Percentiles rank a stretch among this genome's conserved stretches.
These are phyloP conservation scores for Clepsis dumicolana DNA, from an alignment of 2,888 invertebrate species.

Conservation along the genomic window DNA sequence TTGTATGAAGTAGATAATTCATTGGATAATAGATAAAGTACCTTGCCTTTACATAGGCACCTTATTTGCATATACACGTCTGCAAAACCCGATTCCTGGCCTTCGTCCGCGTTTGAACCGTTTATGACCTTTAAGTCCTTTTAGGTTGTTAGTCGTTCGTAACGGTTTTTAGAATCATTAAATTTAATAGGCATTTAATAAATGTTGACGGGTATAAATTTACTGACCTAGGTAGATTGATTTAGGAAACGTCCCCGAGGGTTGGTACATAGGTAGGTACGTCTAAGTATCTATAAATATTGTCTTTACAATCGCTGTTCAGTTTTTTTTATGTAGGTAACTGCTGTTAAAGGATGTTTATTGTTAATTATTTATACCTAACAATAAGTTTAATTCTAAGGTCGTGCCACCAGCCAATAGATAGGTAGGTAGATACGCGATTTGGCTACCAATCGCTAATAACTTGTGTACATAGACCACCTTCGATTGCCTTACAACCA, in stretches of 20 bases:
- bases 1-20: slow-evolving; percentile 30
- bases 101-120: slow-evolving; percentile 17
- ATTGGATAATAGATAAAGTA: slow-evolving; percentile 27
- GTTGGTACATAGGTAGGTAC: background rate
- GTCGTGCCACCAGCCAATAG: background rate
- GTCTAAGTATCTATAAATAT: background rate
- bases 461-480: background rate
- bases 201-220: background rate
- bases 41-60: slow-evolving; percentile 6
- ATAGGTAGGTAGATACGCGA: background rate
- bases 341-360: too few species aligned
- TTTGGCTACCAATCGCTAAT: background rate
- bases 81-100: background rate
- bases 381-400: background rate
- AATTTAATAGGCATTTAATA: slow-evolving; percentile 14
- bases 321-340: too few species aligned
- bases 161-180: slow-evolving; percentile 15
- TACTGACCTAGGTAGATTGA: background rate
- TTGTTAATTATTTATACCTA: too few species aligned
- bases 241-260: background rate
- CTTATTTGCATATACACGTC: slow-evolving; percentile 21
- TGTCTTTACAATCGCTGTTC: too few species aligned
- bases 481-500: slow-evolving; percentile 11
- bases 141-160: background rate
- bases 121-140: slow-evolving; percentile 14